These are phyloP conservation scores for Sinhomidia bicolor DNA, from an alignment of 2,888 invertebrate genomes.

Conservation along the genomic window DNA sequence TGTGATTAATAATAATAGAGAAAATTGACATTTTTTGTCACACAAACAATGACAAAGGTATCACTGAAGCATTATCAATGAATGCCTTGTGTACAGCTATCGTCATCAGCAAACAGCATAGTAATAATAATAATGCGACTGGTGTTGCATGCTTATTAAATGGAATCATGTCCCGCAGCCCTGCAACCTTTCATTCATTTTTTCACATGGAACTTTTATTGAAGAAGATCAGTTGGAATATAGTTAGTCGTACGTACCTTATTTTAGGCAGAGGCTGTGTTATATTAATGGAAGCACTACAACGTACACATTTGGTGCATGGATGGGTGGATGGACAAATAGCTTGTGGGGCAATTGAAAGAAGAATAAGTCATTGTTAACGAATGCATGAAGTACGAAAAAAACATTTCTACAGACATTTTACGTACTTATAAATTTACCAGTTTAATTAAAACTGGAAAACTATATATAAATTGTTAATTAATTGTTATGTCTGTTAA, in stretches of 20 bases:
- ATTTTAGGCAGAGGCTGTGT: no score
- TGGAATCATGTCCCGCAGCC: constrained; percentile 63
- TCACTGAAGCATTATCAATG: constrained; percentile 59
- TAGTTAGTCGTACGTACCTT: background rate
- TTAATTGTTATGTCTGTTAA: no score
- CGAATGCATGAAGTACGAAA: no score
- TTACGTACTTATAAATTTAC: no score
- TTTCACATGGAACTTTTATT: background rate
- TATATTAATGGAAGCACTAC: no score
- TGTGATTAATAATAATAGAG: constrained; percentile 50
- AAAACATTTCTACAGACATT: no score
- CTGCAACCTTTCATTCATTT: constrained; percentile 11
- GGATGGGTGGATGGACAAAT: constrained; percentile 64
- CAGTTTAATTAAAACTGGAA: no score
- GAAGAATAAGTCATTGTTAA: no score
- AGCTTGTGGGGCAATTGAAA: constrained; percentile 48
- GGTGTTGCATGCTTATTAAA: constrained; percentile 56
- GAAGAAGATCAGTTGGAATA: background rate
- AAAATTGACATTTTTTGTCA: constrained; percentile 3
- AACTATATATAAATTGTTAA: no score
- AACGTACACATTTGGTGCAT: background rate
- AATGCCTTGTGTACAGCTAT: constrained; percentile 6
- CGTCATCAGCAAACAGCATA: constrained; percentile 14
- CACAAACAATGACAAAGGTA: constrained; percentile 39
- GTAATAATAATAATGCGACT: constrained; percentile 62